Evolutionary conservation across 2,888 invertebrate species (phyloP).

Genomic region (Acleris laterana): DNA sequence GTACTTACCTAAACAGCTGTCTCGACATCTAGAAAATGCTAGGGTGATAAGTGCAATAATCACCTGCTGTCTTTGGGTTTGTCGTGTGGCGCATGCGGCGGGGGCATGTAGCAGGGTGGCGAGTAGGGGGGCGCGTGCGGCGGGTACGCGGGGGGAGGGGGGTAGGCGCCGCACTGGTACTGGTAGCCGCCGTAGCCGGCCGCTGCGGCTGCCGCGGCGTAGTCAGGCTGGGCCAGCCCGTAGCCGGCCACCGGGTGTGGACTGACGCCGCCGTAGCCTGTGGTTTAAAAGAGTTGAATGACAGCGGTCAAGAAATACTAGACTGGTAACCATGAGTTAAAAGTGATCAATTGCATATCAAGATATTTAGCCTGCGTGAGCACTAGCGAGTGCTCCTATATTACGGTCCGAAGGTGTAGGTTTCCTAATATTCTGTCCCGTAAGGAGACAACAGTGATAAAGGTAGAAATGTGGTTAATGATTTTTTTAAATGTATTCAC

Average conservation of each 20-base stretch:
- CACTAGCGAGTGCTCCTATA: too few species aligned
- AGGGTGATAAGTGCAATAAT: constrained; percentile 55
- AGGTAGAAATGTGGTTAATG: too few species aligned
- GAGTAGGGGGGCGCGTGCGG: constrained; percentile 90
- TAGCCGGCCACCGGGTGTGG: constrained; percentile 91
- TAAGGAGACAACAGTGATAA: too few species aligned
- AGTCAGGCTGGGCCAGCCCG: constrained; percentile 92
- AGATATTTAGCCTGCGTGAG: too few species aligned
- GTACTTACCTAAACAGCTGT: not conserved
- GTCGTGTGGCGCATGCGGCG: constrained; percentile 92
- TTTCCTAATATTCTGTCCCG: too few species aligned
- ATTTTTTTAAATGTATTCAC: too few species aligned
- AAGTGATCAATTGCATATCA: too few species aligned
- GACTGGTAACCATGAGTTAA: not conserved
- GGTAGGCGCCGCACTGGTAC: constrained; percentile 86
- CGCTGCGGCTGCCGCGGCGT: constrained; percentile 89
- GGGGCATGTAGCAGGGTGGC: constrained; percentile 95
- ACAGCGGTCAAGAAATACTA: not conserved
- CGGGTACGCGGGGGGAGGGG: constrained; percentile 85
- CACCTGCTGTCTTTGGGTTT: constrained; percentile 91
- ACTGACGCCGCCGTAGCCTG: constrained; percentile 93
- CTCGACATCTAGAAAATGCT: not conserved
- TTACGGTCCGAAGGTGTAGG: too few species aligned
- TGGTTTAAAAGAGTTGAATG: not conserved
- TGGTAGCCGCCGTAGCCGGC: constrained; percentile 86